Base-by-base conservation (phyloP, 2,113 vertebrate species). In the Acanthisitta chloris region DNA sequence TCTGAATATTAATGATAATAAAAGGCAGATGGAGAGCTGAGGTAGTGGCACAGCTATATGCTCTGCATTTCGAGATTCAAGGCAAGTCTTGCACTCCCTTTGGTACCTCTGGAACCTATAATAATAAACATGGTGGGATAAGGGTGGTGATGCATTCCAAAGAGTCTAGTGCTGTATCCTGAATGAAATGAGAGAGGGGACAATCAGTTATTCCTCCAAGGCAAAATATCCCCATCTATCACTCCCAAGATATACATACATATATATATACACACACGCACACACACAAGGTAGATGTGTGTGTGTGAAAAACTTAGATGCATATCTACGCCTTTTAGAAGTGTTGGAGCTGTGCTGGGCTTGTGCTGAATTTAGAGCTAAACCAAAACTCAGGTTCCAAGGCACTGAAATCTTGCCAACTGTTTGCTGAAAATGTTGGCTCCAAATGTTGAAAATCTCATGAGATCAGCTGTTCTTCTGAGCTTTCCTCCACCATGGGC, bases 361-460 rank as follows among this genome's bases (percentile, higher is more conserved):
- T 90, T 55, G 15, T 70, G 43, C 40, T 93, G 88, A 88, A 95
- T 94, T 93, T 83, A 93, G 74, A 74, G n/a, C 80, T 92, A 86
- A 94, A 93, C 55, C 36, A 78, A 95, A 96, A 92, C 64, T 93
- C 69, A 88, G 43, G 79, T 90, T 96, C 64, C 94, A 92, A 96
- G 51, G 46, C 55, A 61, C 25, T 86, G 88, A 95, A 95, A 93
- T 23, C 52, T 88, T 86, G 92, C 86, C 93, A 97, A 78, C 19
- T 72, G 82, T 94, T 95, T 96, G 95, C 80, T 84, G 69, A 94
- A 96, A 93, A 86, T 86, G 76, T 86, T 96, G 91, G 88, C 82
- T 95, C n/a, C 43, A 69, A 93, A 86, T 71, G 86, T 64, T 78
- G 76, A 88, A 94, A 96, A 81, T 93, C 93, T 95, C 86, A 78